Evolutionary conservation across 2,113 vertebrate genomes (phyloP).

Genomic region (Mirza zaza): DNA sequence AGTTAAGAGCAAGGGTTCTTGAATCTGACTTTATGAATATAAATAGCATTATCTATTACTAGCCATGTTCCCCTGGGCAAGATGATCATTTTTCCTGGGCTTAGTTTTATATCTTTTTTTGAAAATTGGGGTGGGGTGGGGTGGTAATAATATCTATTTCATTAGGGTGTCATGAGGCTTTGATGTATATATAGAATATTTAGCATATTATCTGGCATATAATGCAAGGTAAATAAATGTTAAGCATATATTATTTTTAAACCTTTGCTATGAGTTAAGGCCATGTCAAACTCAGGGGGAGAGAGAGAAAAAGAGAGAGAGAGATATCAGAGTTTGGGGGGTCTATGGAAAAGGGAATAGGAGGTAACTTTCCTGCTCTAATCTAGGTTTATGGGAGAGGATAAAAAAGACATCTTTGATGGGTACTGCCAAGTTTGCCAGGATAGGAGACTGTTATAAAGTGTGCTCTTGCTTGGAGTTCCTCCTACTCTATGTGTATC

Average conservation of each 20-base stretch:
- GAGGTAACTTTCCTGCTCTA: not conserved
- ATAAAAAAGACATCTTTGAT: not conserved
- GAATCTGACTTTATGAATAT: not conserved
- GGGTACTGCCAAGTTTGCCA: not conserved
- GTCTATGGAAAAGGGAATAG: not conserved
- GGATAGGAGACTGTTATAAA: not conserved
- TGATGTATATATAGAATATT: not conserved
- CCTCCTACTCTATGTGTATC: not conserved
- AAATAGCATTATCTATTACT: not conserved
- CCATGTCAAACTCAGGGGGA: not conserved
- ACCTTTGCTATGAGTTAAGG: not conserved
- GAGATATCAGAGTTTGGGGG: not conserved
- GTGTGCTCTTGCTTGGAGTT: not conserved
- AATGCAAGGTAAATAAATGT: not conserved
- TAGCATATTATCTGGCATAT: not conserved
- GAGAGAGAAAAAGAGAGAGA: not conserved
- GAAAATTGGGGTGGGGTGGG: not conserved
- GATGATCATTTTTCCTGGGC: not conserved
- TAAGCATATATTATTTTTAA: conserved; percentile 31
- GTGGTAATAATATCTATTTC: not conserved
- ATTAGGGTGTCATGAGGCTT: not conserved
- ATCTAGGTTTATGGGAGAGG: not conserved
- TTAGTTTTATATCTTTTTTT: not conserved
- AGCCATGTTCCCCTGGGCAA: not conserved
- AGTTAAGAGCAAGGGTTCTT: not conserved